Conservation (phyloP, 1,140 invertebrate species). For the Sycobia sp. region DNA sequence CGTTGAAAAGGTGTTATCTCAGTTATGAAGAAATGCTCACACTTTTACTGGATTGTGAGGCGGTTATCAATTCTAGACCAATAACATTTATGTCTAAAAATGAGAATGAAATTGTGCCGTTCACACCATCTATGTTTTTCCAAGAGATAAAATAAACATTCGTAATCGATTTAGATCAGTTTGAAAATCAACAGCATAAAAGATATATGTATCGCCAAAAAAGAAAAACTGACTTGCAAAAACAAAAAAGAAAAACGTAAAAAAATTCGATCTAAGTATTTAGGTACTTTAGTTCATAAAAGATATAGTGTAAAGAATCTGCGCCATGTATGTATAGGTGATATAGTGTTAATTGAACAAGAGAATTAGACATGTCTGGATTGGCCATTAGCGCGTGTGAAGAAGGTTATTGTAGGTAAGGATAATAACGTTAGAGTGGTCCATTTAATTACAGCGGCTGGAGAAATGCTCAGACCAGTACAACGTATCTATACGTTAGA, state of each 20-base stretch:
- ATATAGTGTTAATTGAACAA: constrained; percentile 39
- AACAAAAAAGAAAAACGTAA: too few species aligned
- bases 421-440: constrained; percentile 40
- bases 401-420: constrained; percentile 38
- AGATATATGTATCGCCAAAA: neutral
- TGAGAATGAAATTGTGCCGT: neutral
- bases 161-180: constrained; percentile 17
- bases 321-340: constrained; percentile 7
- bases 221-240: neutral
- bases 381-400: constrained; percentile 44
- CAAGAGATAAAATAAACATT: neutral
- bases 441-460: constrained; percentile 34
- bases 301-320: neutral
- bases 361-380: constrained; percentile 40
- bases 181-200: constrained; percentile 22
- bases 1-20: constrained; percentile 41
- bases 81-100: constrained; percentile 6
- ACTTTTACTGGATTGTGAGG: constrained; percentile 41
- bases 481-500: too few species aligned
- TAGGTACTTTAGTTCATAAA: neutral
- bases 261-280: neutral
- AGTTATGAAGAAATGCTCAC: constrained; percentile 46
- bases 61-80: constrained; percentile 4
- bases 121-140: neutral
- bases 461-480: constrained; percentile 33